A percentile compares a stretch with the other conserved stretches of the same genome.
phyloP scores from a whole-genome alignment of 2,888 invertebrate genomes.

The Lasioglossum lativentre region DNA sequence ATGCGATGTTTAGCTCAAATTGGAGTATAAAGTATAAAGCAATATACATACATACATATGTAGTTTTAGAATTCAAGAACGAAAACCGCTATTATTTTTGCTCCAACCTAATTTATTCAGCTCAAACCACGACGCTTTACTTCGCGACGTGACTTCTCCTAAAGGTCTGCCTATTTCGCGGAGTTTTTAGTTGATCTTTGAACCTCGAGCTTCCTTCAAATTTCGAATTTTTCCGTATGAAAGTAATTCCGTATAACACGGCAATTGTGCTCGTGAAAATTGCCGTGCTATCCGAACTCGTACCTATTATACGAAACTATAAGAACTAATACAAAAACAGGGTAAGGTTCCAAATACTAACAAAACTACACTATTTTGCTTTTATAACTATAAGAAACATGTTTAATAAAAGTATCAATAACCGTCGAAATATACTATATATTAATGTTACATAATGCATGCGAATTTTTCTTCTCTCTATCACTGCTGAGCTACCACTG shows the following conservation, averaged over 20 bases:
- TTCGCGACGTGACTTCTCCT: not conserved
- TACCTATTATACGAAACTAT: not conserved
- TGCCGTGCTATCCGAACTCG: not conserved
- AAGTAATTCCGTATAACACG: not conserved
- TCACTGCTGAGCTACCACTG: not conserved
- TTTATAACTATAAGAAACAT: conserved; percentile 7
- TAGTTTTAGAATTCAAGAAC: not conserved
- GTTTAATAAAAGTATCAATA: conserved; percentile 7
- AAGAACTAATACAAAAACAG: conserved; percentile 12
- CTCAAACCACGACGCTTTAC: conserved; percentile 3
- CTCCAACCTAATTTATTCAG: not conserved
- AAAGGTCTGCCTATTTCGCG: not conserved
- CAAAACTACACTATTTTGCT: conserved; percentile 18
- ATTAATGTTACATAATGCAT: conserved; percentile 7
- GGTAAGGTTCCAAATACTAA: conserved; percentile 12
- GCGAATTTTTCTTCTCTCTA: not conserved
- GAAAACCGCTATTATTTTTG: not conserved
- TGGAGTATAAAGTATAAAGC: not conserved
- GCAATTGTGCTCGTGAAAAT: not conserved
- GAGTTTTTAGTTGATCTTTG: not conserved
- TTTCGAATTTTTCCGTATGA: conserved; percentile 4
- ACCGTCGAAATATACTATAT: conserved; percentile 9
- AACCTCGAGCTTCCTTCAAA: conserved; percentile 2
- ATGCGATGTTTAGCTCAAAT: not conserved
- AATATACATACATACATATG: too few relatives aligned